Percentiles rank a stretch among this genome's conserved stretches.
These are phyloP conservation scores for Macroglossus sobrinus DNA, from an alignment of 2,113 vertebrate genomes.

Conservation along the genomic window DNA sequence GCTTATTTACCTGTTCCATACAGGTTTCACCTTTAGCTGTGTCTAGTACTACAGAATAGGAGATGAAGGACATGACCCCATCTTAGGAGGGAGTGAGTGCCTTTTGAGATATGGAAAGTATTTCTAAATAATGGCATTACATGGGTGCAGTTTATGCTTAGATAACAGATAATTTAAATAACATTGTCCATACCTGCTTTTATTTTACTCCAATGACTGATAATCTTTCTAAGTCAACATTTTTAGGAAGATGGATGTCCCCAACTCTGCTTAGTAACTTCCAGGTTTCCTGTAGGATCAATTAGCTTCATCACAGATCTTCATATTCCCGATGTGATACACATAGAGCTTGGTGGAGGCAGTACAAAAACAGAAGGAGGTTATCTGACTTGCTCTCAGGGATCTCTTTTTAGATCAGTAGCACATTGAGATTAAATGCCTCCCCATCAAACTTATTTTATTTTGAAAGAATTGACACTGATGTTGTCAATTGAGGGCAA, in stretches of 20 bases:
- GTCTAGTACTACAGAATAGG: not conserved
- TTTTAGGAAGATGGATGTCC: conserved; percentile 13
- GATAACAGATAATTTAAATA: not conserved
- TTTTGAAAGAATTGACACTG: not conserved
- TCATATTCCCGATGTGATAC: not conserved
- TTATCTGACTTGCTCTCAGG: not conserved
- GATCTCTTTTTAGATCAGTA: not conserved
- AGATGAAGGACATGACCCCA: not conserved
- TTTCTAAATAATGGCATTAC: not conserved
- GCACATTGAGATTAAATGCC: not conserved
- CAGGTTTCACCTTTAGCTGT: not conserved
- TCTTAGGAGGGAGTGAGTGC: not conserved
- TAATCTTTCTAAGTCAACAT: not conserved
- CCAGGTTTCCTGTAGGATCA: not conserved
- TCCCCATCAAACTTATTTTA: not conserved
- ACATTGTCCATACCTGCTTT: not conserved
- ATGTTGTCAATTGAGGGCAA: not conserved
- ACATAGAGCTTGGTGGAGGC: not conserved
- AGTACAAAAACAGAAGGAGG: not conserved
- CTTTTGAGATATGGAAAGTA: not conserved
- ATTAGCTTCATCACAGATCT: not conserved
- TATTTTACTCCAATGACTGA: not conserved
- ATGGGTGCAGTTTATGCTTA: not conserved
- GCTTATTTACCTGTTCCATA: not conserved
- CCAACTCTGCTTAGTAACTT: not conserved